These are phyloP conservation scores for Ichneumoninae sp. DNA, from an alignment of 2,888 invertebrate species.

Conservation along the genomic window DNA sequence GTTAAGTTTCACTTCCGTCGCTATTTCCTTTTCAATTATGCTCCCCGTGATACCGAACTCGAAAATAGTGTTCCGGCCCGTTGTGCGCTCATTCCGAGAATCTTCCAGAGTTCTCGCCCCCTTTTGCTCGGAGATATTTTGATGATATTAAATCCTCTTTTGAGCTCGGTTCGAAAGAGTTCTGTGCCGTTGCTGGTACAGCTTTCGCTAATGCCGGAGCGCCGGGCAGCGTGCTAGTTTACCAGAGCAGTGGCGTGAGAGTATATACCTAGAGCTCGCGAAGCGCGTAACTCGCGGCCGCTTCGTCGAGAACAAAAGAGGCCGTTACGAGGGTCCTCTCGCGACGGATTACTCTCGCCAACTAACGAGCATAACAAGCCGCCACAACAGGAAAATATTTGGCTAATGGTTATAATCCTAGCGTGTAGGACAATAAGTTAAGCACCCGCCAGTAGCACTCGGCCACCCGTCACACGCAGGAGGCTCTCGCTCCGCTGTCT, in stretches of 20 bases:
- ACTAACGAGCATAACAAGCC: slow-evolving; percentile 79
- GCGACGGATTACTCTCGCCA: slow-evolving; percentile 74
- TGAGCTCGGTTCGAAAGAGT: slow-evolving; percentile 42
- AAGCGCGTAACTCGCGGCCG: slow-evolving; percentile 48
- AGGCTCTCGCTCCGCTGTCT: slow-evolving; percentile 62
- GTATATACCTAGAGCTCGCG: slow-evolving; percentile 36
- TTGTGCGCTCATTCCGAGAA: slow-evolving; percentile 7
- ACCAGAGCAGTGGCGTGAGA: slow-evolving; percentile 14
- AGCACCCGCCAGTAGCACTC: slow-evolving; percentile 80
- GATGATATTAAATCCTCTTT: slow-evolving; percentile 52
- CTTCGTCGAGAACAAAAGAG: slow-evolving; percentile 72
- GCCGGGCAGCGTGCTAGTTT: slow-evolving; percentile 38
- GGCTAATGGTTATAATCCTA: slow-evolving; percentile 79
- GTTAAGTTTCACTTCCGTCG: slow-evolving; percentile 21
- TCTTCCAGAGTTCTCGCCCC: slow-evolving; percentile 4
- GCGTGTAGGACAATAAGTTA: slow-evolving; percentile 80
- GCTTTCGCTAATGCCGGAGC: slow-evolving; percentile 23
- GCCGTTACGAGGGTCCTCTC: slow-evolving; percentile 71
- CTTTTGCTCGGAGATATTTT: slow-evolving; percentile 49
- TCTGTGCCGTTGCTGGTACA: slow-evolving; percentile 26
- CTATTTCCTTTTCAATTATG: slow-evolving; percentile 20
- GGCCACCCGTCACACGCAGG: slow-evolving; percentile 77
- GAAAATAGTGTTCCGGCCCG: slow-evolving; percentile 12
- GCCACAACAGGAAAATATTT: slow-evolving; percentile 79
- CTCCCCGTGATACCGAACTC: neutral